phyloP scores from a whole-genome alignment of 2,113 vertebrate species.

The Pseudorasbora parva region DNA sequence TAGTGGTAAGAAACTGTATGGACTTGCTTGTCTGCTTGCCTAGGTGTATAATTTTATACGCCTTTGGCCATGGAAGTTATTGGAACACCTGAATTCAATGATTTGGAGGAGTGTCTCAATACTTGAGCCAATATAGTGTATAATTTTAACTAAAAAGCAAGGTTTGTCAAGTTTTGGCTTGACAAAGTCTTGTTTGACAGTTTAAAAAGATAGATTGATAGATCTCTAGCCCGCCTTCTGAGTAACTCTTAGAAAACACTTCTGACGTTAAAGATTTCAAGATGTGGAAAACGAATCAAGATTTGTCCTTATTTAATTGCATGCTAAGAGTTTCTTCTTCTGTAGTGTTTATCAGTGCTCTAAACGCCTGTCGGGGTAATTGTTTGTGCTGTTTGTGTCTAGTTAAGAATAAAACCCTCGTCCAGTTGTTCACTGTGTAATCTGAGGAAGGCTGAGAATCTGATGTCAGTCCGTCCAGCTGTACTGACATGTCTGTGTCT shows the following conservation, averaged over 20 bases:
- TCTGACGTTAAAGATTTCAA: not conserved
- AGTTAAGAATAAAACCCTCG: slow-evolving; percentile 35
- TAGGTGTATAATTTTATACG: too few relatives aligned
- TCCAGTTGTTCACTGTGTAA: slow-evolving; percentile 48
- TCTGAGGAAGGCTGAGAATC: slow-evolving; percentile 52
- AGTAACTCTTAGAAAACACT: not conserved
- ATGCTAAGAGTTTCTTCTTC: not conserved
- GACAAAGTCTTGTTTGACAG: not conserved
- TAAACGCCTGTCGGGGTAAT: slow-evolving; percentile 6
- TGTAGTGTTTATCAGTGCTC: slow-evolving; percentile 2
- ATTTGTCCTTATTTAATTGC: not conserved
- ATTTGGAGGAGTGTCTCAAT: too few relatives aligned
- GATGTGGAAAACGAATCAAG: not conserved
- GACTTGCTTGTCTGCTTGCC: too few relatives aligned
- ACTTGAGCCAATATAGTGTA: not conserved
- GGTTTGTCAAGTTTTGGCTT: not conserved
- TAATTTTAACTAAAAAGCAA: not conserved
- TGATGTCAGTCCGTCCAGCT: slow-evolving; percentile 52
- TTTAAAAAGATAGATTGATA: not conserved
- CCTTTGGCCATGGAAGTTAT: too few relatives aligned
- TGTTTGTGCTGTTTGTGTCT: slow-evolving; percentile 31
- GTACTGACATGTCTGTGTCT: slow-evolving; percentile 47
- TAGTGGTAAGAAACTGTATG: too few relatives aligned
- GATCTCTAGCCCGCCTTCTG: not conserved
- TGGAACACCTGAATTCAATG: too few relatives aligned